Percentiles rank a stretch among this genome's conserved stretches.
These are phyloP conservation scores for Pipra filicauda DNA, from an alignment of 2,113 vertebrate genomes.

Conservation along the genomic window DNA sequence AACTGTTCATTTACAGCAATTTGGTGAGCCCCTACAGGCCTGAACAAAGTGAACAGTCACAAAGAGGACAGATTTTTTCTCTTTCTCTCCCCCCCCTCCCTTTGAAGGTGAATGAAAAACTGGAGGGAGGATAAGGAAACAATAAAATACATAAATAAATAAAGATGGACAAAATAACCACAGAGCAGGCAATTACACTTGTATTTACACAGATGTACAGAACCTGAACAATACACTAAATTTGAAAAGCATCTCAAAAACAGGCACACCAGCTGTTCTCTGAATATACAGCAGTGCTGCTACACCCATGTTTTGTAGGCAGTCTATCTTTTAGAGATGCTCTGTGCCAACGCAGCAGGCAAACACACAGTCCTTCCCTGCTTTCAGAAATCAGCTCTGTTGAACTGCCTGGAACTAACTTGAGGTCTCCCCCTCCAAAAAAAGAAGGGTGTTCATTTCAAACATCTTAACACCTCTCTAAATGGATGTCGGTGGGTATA, in stretches of 20 bases:
- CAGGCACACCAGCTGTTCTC: background rate
- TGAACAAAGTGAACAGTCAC: background rate
- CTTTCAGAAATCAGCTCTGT: background rate
- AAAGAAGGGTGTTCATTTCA: background rate
- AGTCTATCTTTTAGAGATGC: background rate
- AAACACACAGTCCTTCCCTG: background rate
- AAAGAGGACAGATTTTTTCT: background rate
- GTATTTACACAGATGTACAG: background rate
- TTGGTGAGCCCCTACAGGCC: background rate
- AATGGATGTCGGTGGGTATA: background rate
- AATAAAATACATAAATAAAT: background rate
- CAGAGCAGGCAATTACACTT: background rate
- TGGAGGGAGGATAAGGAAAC: background rate
- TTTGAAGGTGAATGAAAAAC: background rate
- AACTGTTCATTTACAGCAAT: background rate
- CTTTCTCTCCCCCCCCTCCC: fast-evolving
- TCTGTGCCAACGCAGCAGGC: background rate
- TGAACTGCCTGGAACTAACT: background rate
- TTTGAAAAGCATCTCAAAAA: background rate
- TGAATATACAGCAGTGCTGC: background rate
- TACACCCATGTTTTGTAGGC: background rate
- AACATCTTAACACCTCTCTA: background rate
- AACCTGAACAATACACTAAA: background rate
- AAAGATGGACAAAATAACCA: background rate
- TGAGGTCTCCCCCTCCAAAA: background rate